phyloP scores from a whole-genome alignment of 1,140 invertebrate species.

The Orussus abietinus region DNA sequence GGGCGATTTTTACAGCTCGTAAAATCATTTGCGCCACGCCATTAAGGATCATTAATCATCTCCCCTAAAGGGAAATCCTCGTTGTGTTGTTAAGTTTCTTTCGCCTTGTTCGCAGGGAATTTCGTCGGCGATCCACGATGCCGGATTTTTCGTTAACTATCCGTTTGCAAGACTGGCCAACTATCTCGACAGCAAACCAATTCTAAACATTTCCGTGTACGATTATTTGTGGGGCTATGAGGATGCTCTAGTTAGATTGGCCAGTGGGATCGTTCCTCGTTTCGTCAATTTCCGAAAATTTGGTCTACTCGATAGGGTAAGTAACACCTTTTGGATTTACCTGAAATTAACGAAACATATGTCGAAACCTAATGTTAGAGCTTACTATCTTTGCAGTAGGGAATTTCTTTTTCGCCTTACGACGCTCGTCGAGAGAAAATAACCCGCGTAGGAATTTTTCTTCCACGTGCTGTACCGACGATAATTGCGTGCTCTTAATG shows the following conservation, averaged over 20 bases:
- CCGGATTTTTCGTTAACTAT: conserved; percentile 60
- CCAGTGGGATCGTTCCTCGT: conserved; percentile 64
- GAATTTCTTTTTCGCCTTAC: no score
- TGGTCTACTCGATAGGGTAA: conserved; percentile 78
- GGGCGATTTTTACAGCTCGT: neutral
- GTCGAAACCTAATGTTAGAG: no score
- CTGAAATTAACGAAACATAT: no score
- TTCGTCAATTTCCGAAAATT: conserved; percentile 73
- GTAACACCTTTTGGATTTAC: no score
- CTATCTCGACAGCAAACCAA: conserved; percentile 62
- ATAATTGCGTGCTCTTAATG: no score
- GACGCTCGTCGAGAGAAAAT: no score
- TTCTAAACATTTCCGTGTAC: conserved; percentile 66
- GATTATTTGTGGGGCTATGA: conserved; percentile 86
- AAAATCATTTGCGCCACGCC: neutral
- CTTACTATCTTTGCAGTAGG: no score
- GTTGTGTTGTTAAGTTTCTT: conserved; percentile 5
- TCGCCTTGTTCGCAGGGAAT: conserved; percentile 58
- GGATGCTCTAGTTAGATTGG: conserved; percentile 68
- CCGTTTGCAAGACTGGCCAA: conserved; percentile 61
- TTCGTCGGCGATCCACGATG: conserved; percentile 57
- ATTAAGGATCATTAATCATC: neutral
- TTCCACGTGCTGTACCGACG: no score
- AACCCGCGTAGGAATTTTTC: no score
- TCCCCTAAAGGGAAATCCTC: neutral